A percentile compares a stretch with the other conserved stretches of the same genome.
Conservation (phyloP, 2,797 vertebrate genomes). For the Australoheros facetus region DNA sequence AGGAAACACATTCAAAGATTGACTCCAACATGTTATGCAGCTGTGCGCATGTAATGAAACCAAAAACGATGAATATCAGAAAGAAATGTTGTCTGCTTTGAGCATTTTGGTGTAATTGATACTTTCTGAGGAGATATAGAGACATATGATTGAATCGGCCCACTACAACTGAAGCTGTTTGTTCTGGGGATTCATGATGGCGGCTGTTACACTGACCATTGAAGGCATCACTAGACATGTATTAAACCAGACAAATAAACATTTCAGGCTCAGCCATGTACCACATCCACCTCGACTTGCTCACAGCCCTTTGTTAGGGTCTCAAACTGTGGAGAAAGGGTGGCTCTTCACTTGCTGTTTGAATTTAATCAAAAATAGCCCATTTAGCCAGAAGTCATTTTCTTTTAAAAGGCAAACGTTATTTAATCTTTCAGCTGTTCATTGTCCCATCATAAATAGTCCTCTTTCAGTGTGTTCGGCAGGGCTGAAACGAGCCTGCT, state of each 20-base stretch:
- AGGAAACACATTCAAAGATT: not conserved
- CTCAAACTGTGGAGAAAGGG: constrained; percentile 88
- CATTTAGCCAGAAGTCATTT: constrained; percentile 99
- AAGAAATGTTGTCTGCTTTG: constrained; percentile 25
- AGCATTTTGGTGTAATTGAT: constrained; percentile 14
- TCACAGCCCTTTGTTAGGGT: constrained; percentile 89
- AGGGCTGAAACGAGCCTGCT: constrained; percentile 99
- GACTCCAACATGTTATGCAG: constrained; percentile 23
- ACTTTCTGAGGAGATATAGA: constrained; percentile 21
- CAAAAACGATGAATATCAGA: constrained; percentile 18
- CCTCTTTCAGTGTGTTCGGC: constrained; percentile 99
- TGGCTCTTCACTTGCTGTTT: constrained; percentile 99
- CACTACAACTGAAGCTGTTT: constrained; percentile 40
- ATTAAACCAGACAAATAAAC: constrained; percentile 86
- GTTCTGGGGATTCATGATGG: constrained; percentile 48
- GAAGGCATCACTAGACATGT: constrained; percentile 90
- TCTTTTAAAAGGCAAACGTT: constrained; percentile 99
- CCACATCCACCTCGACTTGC: constrained; percentile 89
- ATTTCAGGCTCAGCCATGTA: constrained; percentile 95
- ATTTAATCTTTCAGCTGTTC: constrained; percentile 99
- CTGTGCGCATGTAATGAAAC: constrained; percentile 31
- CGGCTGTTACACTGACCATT: constrained; percentile 62
- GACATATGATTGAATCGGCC: constrained; percentile 33
- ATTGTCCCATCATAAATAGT: constrained; percentile 99
- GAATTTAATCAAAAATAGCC: constrained; percentile 99